Evolutionary conservation across 2,888 invertebrate genomes (phyloP), one percentile per base, ranked within the genome.

Genomic region (Synanthedon myopaeformis): DNA sequence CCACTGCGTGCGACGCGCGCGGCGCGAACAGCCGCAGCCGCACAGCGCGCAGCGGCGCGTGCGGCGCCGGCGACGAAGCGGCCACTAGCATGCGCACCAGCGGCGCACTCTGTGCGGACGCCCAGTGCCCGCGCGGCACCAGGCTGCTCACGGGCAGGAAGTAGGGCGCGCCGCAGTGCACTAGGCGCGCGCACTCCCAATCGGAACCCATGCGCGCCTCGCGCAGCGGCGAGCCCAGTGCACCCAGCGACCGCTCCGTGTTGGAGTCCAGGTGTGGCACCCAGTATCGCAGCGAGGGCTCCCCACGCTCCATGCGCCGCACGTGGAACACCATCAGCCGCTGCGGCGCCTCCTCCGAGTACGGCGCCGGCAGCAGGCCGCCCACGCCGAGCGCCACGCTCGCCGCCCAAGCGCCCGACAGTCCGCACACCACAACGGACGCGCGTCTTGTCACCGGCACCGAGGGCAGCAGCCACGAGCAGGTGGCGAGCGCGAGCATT

Each of bases 141-240:
- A 93, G 90, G 52, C 89, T 85, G 56, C 90, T 85, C 61, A 93
- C 92, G 42, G 95, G 95, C 75, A 94, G 91, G 69, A 91, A 90
- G 82, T 93, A 95, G 12, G 95, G 94, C 78, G 92, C 84, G 55
- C 94, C 95, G 80, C 95, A 95, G 80, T 93, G 94, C 61, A 92
- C 77, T 74, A 91, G 88, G 55, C 84, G 79, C 52, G 82, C 76
- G 76, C 94, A 94, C 62, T 91, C 87, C 51, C 10, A 67, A 13
- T 53, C 53, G 11, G 42, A 12, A 14, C 62, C 55, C 14, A 51
- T 51, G 8, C 45, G 53, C 41, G 64, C 65, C 8, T 10, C 6
- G 10, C 35, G 6, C 35, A 35, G 35, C 45, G 45, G 14, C 4
- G 13, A 3, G 11, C 45, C 45, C 45, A 45, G 57, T 6, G 42